Percentiles rank a stretch among this genome's conserved stretches.
Conservation (phyloP, 2,113 vertebrate genomes). For the Callorhinus ursinus region DNA sequence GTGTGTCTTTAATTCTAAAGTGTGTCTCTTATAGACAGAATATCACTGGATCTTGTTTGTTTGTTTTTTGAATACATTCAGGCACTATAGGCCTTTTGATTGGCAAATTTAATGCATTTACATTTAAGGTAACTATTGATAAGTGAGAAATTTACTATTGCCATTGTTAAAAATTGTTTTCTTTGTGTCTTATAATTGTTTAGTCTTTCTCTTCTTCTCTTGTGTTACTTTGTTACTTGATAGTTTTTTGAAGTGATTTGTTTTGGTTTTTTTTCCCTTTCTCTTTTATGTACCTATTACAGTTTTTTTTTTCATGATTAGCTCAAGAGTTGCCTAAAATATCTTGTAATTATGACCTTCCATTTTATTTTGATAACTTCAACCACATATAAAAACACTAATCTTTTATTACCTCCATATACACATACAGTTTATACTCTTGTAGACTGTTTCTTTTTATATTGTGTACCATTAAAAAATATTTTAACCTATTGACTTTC, state of each 20-base stretch:
- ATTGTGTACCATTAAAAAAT: neutral
- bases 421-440: neutral
- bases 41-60: neutral
- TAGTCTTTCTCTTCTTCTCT: neutral
- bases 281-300: neutral
- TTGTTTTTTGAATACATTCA: neutral
- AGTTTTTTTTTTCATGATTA: neutral
- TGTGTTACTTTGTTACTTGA: neutral
- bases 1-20: neutral
- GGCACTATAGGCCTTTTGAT: neutral
- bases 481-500: neutral
- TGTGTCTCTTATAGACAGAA: neutral
- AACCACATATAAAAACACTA: neutral
- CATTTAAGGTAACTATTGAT: neutral
- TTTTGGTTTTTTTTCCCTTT: neutral
- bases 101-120: neutral
- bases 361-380: neutral
- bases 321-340: neutral
- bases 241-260: neutral
- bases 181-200: neutral
- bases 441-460: neutral
- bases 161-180: neutral
- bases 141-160: neutral
- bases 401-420: neutral
- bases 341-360: neutral